These are phyloP conservation scores for Brachionichthys hirsutus DNA, from an alignment of 2,113 vertebrate genomes.

Conservation along the genomic window DNA sequence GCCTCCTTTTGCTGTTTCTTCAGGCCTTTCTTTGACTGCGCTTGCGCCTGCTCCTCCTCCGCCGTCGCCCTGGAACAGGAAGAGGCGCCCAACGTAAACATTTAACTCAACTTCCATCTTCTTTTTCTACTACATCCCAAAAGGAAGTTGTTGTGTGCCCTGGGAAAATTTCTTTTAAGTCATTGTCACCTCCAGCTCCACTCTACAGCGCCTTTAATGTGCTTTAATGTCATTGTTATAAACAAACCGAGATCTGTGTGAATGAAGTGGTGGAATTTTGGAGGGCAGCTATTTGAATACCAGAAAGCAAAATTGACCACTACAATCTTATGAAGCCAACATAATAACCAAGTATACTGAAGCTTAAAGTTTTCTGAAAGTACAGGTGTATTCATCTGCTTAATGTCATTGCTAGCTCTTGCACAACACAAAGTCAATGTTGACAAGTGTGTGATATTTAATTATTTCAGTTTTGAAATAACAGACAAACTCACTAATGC, in stretches of 20 bases:
- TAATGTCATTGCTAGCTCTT: neutral
- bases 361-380: conserved; percentile 24
- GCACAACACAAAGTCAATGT: conserved; percentile 1
- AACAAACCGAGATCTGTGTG: conserved; percentile 35
- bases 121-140: conserved; percentile 77
- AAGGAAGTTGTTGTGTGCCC: conserved; percentile 85
- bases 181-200: conserved; percentile 54
- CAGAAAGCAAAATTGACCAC: conserved; percentile 28
- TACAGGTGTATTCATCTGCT: conserved; percentile 33
- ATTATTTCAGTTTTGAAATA: neutral
- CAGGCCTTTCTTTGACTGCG: conserved; percentile 80
- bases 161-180: conserved; percentile 84
- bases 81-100: conserved; percentile 81
- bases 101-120: conserved; percentile 82
- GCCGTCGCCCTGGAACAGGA: conserved; percentile 80
- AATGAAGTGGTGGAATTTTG: conserved; percentile 11
- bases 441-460: conserved; percentile 19
- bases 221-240: conserved; percentile 70
- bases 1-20: conserved; percentile 88
- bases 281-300: conserved; percentile 19
- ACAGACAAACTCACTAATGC: neutral
- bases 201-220: conserved; percentile 20
- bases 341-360: conserved; percentile 39
- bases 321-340: conserved; percentile 1
- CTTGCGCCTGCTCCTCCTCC: conserved; percentile 80